These are phyloP conservation scores for Hydrotaea diabolus DNA, from an alignment of 2,888 invertebrate genomes.

Conservation along the genomic window DNA sequence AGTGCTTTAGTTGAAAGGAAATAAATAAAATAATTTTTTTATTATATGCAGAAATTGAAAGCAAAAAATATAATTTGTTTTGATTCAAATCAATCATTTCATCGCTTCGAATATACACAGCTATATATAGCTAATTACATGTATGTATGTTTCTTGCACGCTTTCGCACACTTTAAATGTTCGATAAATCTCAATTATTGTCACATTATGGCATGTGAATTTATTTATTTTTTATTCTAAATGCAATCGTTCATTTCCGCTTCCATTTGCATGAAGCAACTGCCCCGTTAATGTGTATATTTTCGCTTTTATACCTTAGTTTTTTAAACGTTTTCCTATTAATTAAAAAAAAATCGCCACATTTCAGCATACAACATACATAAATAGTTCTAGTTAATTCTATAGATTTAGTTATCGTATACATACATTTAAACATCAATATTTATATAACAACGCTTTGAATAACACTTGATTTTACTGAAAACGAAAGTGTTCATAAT, in stretches of 20 bases:
- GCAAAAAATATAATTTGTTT: not conserved
- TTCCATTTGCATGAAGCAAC: not conserved
- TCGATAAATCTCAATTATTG: not conserved
- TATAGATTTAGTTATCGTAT: slow-evolving; percentile 37
- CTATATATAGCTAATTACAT: not conserved
- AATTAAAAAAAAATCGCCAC: too few relatives aligned
- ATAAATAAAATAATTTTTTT: not conserved
- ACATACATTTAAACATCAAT: not conserved
- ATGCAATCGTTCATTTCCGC: not conserved
- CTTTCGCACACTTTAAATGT: not conserved
- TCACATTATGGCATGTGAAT: not conserved
- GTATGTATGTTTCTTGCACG: too few relatives aligned
- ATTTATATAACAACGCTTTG: not conserved
- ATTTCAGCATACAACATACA: not conserved
- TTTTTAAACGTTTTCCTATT: too few relatives aligned
- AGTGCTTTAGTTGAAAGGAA: not conserved
- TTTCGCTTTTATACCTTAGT: not conserved
- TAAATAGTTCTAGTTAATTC: slow-evolving; percentile 28
- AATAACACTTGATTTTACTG: slow-evolving; percentile 32
- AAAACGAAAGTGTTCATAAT: slow-evolving; percentile 1
- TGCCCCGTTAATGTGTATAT: not conserved
- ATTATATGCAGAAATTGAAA: not conserved
- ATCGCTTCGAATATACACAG: not conserved
- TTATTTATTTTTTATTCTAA: not conserved
- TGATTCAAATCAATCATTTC: not conserved